These are phyloP conservation scores for Rhagonycha lutea DNA, from an alignment of 2,888 invertebrate genomes.

Conservation along the genomic window DNA sequence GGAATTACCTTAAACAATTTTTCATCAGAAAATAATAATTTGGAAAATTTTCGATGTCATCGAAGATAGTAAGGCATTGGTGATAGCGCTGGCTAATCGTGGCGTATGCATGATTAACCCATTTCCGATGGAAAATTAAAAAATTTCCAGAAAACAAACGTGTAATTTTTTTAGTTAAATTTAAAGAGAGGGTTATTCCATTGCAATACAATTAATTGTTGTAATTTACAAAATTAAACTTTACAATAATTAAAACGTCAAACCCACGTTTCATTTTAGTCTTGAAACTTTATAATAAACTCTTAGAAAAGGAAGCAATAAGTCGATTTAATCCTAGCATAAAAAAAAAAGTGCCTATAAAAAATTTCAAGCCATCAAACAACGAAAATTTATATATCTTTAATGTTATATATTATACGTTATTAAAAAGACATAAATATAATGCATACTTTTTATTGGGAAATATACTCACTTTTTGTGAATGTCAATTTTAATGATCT, in stretches of 20 bases:
- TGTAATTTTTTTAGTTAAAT: no score
- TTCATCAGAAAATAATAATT: no score
- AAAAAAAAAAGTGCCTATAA: background rate
- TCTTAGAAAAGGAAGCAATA: background rate
- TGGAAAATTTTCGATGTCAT: no score
- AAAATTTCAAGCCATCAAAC: background rate
- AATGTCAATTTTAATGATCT: background rate
- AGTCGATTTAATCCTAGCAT: background rate
- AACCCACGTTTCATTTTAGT: background rate
- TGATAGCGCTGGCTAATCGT: no score
- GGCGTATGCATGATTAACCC: no score
- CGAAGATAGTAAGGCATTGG: no score
- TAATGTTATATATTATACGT: background rate
- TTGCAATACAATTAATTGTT: no score
- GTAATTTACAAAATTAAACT: background rate
- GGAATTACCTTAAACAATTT: no score
- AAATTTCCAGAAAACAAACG: no score
- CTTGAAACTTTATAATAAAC: background rate
- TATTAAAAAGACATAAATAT: background rate
- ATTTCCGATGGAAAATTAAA: no score
- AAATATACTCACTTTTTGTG: background rate
- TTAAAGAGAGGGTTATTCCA: no score
- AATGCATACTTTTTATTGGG: background rate
- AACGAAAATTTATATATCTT: background rate
- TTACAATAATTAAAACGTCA: background rate